Conservation (phyloP, 2,113 vertebrate species). For the Vombatus ursinus region DNA sequence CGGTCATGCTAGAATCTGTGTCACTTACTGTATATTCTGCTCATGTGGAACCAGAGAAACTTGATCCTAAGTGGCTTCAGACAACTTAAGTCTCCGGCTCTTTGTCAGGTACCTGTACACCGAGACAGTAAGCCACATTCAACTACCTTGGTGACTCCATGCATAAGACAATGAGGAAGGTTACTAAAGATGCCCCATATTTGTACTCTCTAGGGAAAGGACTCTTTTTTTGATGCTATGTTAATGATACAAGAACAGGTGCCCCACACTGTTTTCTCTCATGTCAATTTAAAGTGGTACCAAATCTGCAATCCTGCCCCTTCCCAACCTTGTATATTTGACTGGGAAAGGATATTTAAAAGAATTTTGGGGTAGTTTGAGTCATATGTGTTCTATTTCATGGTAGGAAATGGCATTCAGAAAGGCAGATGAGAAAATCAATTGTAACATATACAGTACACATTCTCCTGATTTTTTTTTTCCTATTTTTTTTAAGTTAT, state of each 20-base stretch:
- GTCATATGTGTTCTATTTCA: not conserved
- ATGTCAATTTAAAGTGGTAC: not conserved
- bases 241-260: not conserved
- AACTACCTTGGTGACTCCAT: not conserved
- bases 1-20: not conserved
- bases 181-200: not conserved
- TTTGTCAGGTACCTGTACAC: not conserved
- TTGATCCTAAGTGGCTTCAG: not conserved
- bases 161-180: not conserved
- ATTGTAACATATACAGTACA: not conserved
- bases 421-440: not conserved
- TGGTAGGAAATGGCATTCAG: not conserved
- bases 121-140: not conserved
- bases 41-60: not conserved
- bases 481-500: not conserved
- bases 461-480: not conserved
- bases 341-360: not conserved
- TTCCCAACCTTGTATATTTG: not conserved
- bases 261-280: not conserved
- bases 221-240: not conserved
- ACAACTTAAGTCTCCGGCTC: not conserved
- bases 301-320: not conserved
- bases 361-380: not conserved
- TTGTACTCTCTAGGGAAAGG: not conserved
- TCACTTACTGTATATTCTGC: not conserved